phyloP scores from a whole-genome alignment of 2,888 invertebrate species.

The Philhelius pedissequus region DNA sequence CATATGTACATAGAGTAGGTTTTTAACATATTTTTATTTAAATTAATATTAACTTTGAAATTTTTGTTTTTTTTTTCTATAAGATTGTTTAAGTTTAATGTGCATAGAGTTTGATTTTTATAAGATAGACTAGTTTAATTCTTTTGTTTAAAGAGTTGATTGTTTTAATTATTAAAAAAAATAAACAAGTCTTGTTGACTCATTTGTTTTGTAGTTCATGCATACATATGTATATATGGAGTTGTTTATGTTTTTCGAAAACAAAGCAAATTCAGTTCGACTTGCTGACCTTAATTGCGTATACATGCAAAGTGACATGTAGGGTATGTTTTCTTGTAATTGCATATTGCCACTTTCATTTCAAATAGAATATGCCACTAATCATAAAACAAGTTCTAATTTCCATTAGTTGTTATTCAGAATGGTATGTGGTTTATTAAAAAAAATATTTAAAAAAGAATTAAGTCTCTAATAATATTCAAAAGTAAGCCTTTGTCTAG shows the following conservation, averaged over 20 bases:
- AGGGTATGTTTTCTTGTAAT: not conserved
- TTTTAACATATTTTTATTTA: no score
- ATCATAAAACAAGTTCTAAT: not conserved
- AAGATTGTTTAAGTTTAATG: no score
- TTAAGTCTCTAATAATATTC: not conserved
- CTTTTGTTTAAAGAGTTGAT: not conserved
- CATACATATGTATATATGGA: no score
- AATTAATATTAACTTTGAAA: not conserved
- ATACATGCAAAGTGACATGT: not conserved
- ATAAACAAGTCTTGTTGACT: not conserved
- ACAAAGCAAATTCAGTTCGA: not conserved
- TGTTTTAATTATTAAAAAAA: not conserved
- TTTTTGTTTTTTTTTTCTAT: no score
- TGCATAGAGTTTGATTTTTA: no score
- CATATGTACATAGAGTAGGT: no score
- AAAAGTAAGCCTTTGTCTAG: not conserved
- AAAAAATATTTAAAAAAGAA: not conserved
- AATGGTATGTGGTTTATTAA: not conserved
- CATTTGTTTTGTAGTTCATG: not conserved
- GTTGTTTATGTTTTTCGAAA: not conserved
- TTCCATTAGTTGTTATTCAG: not conserved
- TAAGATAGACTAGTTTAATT: not conserved
- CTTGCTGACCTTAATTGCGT: not conserved
- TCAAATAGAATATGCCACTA: not conserved
- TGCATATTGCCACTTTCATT: not conserved